Conservation (phyloP, 2,888 invertebrate species). For the Nemotelus nigrinus region DNA sequence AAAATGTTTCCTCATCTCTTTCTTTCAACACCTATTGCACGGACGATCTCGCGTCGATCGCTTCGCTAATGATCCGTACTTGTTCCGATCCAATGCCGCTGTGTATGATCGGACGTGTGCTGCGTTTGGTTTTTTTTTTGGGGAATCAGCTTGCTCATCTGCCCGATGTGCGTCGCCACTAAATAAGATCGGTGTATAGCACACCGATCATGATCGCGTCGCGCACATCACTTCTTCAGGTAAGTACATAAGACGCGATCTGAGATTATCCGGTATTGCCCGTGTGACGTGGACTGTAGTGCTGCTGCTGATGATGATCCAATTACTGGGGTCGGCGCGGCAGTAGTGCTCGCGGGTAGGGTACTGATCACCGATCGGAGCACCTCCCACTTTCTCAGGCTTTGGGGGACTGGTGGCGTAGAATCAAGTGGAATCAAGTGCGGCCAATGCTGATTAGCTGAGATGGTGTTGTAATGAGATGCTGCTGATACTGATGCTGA, state of each 20-base stretch:
- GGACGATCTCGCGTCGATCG: neutral
- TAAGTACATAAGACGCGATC: constrained; percentile 32
- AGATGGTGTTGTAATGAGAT: constrained; percentile 34
- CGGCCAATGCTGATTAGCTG: constrained; percentile 36
- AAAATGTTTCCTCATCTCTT: neutral
- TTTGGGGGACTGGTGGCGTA: constrained; percentile 21
- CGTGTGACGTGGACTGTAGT: neutral
- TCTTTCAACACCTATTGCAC: neutral
- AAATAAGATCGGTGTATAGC: too few species aligned
- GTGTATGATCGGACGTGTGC: neutral
- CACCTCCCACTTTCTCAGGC: constrained; percentile 42
- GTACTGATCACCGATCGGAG: constrained; percentile 3
- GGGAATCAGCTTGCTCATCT: too few species aligned
- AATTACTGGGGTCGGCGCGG: constrained; percentile 23
- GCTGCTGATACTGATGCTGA: constrained; percentile 1
- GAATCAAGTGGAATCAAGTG: constrained; percentile 31
- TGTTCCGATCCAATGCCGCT: neutral
- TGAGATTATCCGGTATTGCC: neutral
- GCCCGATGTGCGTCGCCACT: too few species aligned
- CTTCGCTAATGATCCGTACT: constrained; percentile 1
- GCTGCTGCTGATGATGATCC: constrained; percentile 13
- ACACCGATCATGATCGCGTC: constrained; percentile 11
- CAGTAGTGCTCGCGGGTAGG: neutral
- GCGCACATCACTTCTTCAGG: constrained; percentile 22
- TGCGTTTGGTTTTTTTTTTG: neutral